These are phyloP conservation scores for Calephelis perditalis DNA, from an alignment of 2,888 invertebrate species.

Conservation along the genomic window DNA sequence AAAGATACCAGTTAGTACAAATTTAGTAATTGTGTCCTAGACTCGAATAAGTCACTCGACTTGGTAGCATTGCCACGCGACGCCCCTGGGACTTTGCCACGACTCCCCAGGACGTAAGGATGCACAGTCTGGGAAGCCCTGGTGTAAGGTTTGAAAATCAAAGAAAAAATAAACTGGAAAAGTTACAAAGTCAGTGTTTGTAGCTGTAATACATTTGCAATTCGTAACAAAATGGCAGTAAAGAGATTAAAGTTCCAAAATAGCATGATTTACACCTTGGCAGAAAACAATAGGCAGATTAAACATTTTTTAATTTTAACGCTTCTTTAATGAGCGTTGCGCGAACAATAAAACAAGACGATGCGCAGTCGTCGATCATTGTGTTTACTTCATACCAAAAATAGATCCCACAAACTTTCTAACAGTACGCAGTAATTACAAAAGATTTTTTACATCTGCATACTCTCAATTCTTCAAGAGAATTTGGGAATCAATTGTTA, in stretches of 20 bases:
- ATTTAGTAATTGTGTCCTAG: no score
- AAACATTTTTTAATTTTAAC: constrained; percentile 8
- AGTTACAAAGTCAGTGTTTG: no score
- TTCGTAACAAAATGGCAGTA: constrained; percentile 8
- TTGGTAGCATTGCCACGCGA: no score
- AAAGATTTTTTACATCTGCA: neutral
- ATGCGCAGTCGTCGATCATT: constrained; percentile 12
- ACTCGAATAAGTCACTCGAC: no score
- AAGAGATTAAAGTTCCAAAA: constrained; percentile 8
- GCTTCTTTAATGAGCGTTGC: constrained; percentile 3
- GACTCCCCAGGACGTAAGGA: no score
- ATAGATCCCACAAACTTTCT: constrained; percentile 11
- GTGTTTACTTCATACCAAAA: constrained; percentile 14
- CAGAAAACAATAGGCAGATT: constrained; percentile 4
- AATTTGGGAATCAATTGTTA: no score
- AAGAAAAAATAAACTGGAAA: no score
- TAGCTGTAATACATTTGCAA: neutral
- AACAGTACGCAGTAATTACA: constrained; percentile 4
- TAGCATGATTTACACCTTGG: constrained; percentile 5
- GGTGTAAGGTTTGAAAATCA: no score
- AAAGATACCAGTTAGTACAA: no score
- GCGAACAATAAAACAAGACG: constrained; percentile 15
- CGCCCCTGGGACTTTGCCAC: no score
- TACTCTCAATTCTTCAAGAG: neutral
- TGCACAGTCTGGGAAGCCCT: no score